phyloP scores from a whole-genome alignment of 1,140 invertebrate species.

The Heliothis virescens region DNA sequence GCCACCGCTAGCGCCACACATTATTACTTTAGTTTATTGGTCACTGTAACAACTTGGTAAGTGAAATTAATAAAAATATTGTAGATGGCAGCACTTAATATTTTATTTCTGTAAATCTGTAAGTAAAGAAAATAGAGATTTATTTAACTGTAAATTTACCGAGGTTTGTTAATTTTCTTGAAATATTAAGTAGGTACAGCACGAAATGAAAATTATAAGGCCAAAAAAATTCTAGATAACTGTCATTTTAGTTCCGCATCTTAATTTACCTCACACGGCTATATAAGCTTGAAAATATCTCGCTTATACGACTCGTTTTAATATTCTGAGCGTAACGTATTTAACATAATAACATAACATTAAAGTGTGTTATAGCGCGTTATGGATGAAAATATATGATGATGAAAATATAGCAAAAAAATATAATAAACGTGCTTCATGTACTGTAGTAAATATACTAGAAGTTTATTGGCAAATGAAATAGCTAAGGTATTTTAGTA shows the following conservation, averaged over 20 bases:
- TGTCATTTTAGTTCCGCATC: background rate
- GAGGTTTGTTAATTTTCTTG: no score
- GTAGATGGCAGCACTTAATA: background rate
- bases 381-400: background rate
- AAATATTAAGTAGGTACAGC: no score
- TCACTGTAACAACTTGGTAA: constrained; percentile 34
- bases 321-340: background rate
- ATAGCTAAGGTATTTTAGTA: no score
- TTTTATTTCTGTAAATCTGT: background rate
- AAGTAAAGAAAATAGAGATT: no score
- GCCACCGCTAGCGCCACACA: constrained; percentile 20
- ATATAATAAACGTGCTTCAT: background rate
- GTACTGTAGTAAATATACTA: background rate
- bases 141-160: no score
- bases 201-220: background rate
- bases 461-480: background rate
- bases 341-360: no score
- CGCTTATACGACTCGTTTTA: background rate
- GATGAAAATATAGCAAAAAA: constrained; percentile 2
- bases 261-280: no score
- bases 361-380: background rate
- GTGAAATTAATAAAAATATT: background rate
- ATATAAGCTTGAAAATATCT: background rate
- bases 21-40: constrained; percentile 46
- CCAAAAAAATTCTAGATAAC: background rate